These are phyloP conservation scores for Criorhina ranunculi DNA, from an alignment of 2,888 invertebrate genomes.

Conservation along the genomic window DNA sequence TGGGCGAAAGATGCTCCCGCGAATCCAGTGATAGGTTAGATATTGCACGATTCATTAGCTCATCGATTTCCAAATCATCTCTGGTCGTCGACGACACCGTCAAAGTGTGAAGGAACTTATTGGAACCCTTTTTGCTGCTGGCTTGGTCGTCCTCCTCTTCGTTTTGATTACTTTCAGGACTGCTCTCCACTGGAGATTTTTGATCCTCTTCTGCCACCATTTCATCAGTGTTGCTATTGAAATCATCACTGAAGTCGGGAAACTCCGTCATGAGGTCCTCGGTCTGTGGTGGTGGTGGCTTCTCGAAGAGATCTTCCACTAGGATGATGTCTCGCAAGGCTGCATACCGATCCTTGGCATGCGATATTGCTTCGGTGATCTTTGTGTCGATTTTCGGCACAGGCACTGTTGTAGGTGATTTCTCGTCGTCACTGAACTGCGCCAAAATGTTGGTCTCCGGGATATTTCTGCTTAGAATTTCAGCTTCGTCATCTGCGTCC, in stretches of 20 bases:
- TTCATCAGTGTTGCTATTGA: conserved; percentile 83
- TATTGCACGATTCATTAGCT: conserved; percentile 84
- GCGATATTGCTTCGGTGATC: conserved; percentile 84
- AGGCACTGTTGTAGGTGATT: conserved; percentile 77
- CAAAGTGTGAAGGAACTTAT: conserved; percentile 74
- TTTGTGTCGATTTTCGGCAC: conserved; percentile 85
- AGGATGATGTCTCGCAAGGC: conserved; percentile 91
- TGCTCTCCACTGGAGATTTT: conserved; percentile 80
- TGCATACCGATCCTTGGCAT: conserved; percentile 90
- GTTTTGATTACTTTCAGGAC: conserved; percentile 81
- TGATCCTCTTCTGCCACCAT: conserved; percentile 85
- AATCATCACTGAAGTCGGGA: conserved; percentile 81
- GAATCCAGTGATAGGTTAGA: conserved; percentile 84
- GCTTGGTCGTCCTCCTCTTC: conserved; percentile 81
- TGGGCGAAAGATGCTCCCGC: conserved; percentile 83
- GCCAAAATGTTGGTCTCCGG: conserved; percentile 59
- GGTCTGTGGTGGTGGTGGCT: conserved; percentile 79
- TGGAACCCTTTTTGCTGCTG: conserved; percentile 70
- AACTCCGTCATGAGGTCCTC: conserved; percentile 82
- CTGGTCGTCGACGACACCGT: conserved; percentile 79
- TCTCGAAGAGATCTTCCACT: conserved; percentile 87
- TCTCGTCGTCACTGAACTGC: conserved; percentile 70
- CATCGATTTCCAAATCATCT: conserved; percentile 84
- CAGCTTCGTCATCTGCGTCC: conserved; percentile 62
- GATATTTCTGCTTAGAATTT: conserved; percentile 44